Conservation (phyloP, 64 coral and sea anemone species). For the Exaiptasia diaphana region DNA sequence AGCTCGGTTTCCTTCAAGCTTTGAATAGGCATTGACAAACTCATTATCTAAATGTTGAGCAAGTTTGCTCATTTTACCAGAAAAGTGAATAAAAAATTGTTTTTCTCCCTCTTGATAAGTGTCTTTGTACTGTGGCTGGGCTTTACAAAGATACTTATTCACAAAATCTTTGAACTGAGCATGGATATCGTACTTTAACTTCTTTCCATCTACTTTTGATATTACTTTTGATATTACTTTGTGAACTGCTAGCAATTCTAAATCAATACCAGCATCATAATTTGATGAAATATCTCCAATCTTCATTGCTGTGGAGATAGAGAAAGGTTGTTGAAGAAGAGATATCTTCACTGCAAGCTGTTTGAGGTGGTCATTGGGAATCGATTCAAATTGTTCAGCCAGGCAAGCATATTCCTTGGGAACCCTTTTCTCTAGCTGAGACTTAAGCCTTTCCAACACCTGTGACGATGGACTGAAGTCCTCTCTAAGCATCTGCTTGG, state of each 20-base stretch:
- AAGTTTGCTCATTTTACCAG: slow-evolving; percentile 7
- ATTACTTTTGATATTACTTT: slow-evolving; percentile 1
- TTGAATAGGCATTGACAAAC: slow-evolving; percentile 15
- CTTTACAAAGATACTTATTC: neutral
- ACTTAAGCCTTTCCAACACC: neutral
- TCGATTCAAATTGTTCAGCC: neutral
- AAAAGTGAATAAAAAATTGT: slow-evolving; percentile 17
- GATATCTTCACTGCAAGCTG: slow-evolving; percentile 19
- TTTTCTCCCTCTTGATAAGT: neutral
- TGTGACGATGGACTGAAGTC: neutral
- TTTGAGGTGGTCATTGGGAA: neutral
- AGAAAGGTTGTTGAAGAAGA: slow-evolving; percentile 2
- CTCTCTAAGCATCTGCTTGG: slow-evolving; percentile 2
- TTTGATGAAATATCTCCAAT: neutral
- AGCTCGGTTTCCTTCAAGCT: slow-evolving; percentile 32
- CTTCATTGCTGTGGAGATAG: slow-evolving; percentile 9
- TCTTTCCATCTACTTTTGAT: slow-evolving; percentile 2
- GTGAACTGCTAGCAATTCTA: slow-evolving; percentile 12
- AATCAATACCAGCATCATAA: neutral
- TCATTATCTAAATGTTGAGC: slow-evolving; percentile 13
- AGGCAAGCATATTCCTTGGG: neutral
- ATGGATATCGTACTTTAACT: slow-evolving; percentile 6
- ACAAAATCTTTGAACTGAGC: slow-evolving; percentile 19
- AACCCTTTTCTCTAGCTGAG: neutral
- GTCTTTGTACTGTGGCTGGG: neutral